Conservation (phyloP, 2,113 vertebrate species). For the Aegithalos caudatus region DNA sequence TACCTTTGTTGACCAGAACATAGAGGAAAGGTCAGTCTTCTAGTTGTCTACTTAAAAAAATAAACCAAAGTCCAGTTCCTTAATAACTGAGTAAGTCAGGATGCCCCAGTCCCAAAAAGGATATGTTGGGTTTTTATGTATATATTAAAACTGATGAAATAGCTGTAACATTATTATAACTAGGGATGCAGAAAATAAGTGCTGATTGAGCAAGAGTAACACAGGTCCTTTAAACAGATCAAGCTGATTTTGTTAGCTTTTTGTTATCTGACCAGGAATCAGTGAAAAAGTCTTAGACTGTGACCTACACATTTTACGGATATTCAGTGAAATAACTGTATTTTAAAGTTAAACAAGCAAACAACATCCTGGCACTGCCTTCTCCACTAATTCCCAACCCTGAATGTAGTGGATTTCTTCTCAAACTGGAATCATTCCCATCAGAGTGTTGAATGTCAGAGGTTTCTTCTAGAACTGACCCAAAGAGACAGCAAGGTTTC, state of each 20-base stretch:
- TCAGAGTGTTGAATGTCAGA: neutral
- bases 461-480: neutral
- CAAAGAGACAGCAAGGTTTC: neutral
- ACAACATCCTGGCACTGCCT: neutral
- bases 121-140: neutral
- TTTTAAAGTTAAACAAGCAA: neutral
- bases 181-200: neutral
- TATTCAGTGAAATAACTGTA: neutral
- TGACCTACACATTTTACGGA: neutral
- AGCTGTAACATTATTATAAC: neutral
- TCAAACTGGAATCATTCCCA: neutral
- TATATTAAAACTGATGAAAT: neutral
- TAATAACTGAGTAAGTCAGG: neutral
- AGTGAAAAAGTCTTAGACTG: neutral
- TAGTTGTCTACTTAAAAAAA: neutral
- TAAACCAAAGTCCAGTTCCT: neutral
- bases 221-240: neutral
- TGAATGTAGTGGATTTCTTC: neutral
- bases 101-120: neutral
- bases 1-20: neutral
- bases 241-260: neutral
- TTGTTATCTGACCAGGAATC: neutral
- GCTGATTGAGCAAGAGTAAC: neutral
- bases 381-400: fast-evolving
- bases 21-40: neutral